Conservation (phyloP, 2,888 invertebrate species). For the Plagodis pulveraria region DNA sequence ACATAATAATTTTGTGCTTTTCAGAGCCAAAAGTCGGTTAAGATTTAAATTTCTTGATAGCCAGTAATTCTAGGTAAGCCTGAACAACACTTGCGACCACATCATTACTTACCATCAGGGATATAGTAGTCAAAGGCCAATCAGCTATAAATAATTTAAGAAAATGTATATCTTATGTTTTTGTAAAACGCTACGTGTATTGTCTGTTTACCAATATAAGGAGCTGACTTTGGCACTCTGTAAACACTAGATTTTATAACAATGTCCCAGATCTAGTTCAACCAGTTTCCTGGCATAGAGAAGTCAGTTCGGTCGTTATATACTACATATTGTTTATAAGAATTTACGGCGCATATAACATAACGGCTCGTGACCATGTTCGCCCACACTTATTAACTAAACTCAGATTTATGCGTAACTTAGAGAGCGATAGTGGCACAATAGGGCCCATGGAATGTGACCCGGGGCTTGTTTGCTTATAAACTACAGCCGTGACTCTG, state of each 20-base stretch:
- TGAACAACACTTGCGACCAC: too few species aligned
- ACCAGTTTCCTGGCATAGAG: slow-evolving; percentile 22
- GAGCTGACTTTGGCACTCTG: too few species aligned
- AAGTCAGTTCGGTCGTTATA: slow-evolving; percentile 25
- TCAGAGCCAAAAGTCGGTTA: too few species aligned
- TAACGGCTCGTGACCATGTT: slow-evolving; percentile 69
- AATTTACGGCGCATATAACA: slow-evolving; percentile 58
- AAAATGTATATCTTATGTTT: too few species aligned
- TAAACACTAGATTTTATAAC: slow-evolving; percentile 15
- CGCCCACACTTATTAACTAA: slow-evolving; percentile 81
- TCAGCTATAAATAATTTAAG: too few species aligned
- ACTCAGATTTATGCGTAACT: slow-evolving; percentile 77
- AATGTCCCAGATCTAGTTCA: slow-evolving; percentile 15
- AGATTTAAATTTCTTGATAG: too few species aligned
- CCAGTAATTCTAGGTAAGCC: too few species aligned
- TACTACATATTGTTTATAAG: slow-evolving; percentile 39
- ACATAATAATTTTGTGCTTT: too few species aligned
- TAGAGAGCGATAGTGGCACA: slow-evolving; percentile 72
- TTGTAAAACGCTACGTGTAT: too few species aligned
- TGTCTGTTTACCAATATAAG: too few species aligned
- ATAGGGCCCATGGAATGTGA: slow-evolving; percentile 78
- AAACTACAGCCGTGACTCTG: slow-evolving; percentile 39
- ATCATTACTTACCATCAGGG: too few species aligned
- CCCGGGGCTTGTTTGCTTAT: slow-evolving; percentile 57
- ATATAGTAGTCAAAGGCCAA: too few species aligned